Evolutionary conservation across 1,140 invertebrate genomes (phyloP), one percentile per base, ranked within the genome.

Genomic region (Adelges cooleyi): DNA sequence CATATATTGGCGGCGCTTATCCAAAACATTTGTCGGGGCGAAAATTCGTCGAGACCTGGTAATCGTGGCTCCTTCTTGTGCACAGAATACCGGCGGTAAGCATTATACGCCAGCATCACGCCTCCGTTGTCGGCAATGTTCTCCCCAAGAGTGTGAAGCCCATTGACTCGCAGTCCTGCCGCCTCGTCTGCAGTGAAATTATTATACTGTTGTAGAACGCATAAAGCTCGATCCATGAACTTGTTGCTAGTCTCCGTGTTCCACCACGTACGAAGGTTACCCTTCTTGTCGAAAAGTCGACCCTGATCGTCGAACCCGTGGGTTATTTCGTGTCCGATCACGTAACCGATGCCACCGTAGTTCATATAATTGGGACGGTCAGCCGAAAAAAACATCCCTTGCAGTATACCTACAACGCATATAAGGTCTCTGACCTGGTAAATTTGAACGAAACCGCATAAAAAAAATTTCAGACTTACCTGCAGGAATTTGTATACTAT

Each of bases 261-360:
- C 91, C 91, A 94, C 89, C 90, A 92, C 71, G 90, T 83, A 1
- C 83, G 78, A 52, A 91, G 76, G 73, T 91, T 92, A 36, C 93
- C 93, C 51, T 90, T 81, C 67, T 89, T 87, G 74, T 95, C 90
- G 71, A 90, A 95, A 77, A 94, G 89, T 18, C 90, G 81, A 42
- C 88, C 87, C 78, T 80, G 46, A 20, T 82, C 81, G 74, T 84
- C 82, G 71, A 83, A 84, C 5, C 79, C 90, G 72, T 95, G 91
- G 0, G 90, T 94, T 49, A 95, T 89, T 79, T 95, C 90, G 71
- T 93, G 90, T 0, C 89, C 91, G 73, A 95, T 91, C 4, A 93
- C 86, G 69, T 89, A 90, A 3, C 92, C 91, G 70, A 95, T 90
- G 6, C 86, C 88, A 65, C 80, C 85, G 74, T 84, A 87, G 71